Percentiles rank a stretch among this genome's conserved stretches.
Conservation (phyloP, 2,888 invertebrate species). For the Malacosoma neustria region DNA sequence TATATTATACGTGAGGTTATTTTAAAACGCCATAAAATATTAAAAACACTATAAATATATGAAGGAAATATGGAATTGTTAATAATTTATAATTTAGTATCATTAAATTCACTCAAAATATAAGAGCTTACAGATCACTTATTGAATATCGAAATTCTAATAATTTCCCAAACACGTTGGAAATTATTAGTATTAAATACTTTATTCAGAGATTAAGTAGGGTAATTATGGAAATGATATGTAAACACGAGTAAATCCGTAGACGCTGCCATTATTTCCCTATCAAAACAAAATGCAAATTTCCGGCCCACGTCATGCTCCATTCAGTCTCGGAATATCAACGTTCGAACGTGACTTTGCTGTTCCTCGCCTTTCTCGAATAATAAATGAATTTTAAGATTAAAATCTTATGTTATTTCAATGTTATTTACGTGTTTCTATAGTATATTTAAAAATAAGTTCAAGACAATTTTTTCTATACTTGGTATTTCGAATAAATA, state of each 20-base stretch:
- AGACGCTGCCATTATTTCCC: slow-evolving; percentile 10
- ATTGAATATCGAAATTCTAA: no score
- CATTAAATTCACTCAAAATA: no score
- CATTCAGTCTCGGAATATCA: slow-evolving; percentile 8
- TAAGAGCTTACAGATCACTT: no score
- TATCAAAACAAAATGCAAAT: slow-evolving; percentile 41
- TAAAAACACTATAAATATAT: no score
- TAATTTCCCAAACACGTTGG: no score
- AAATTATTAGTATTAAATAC: no score
- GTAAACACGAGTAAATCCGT: background rate
- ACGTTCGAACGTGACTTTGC: slow-evolving; percentile 8
- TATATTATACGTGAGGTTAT: no score
- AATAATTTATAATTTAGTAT: no score
- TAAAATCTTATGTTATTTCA: background rate
- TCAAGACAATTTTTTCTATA: background rate
- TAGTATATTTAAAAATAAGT: background rate
- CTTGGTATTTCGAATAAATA: background rate
- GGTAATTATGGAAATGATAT: background rate
- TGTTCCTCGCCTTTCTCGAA: slow-evolving; percentile 3
- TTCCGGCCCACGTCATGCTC: slow-evolving; percentile 35
- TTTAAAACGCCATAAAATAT: no score
- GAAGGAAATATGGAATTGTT: no score
- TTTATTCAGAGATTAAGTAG: no score
- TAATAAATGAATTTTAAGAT: background rate
- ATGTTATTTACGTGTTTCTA: no score